Conservation (phyloP, 2,113 vertebrate species). For the Podocnemis expansa region DNA sequence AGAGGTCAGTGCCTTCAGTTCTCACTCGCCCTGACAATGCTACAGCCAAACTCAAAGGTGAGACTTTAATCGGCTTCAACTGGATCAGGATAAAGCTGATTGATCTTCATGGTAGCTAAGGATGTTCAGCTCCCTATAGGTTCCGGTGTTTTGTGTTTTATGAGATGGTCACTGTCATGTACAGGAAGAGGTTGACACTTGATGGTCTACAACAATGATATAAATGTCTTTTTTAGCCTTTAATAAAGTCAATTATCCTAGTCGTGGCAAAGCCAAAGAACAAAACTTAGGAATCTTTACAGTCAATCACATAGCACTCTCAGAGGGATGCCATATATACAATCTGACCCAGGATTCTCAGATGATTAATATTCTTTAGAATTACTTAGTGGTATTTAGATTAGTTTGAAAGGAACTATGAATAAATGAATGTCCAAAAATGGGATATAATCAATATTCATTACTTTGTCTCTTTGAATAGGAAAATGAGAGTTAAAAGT, state of each 20-base stretch:
- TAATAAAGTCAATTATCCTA: not conserved
- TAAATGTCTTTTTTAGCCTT: fast-evolving
- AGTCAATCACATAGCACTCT: not conserved
- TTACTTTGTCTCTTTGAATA: not conserved
- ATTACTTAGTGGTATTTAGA: not conserved
- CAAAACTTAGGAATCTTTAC: not conserved
- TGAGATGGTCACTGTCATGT: not conserved
- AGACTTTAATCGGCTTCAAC: not conserved
- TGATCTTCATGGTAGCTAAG: not conserved
- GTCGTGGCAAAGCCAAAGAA: not conserved
- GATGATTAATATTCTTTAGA: not conserved
- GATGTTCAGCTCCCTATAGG: not conserved
- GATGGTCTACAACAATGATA: not conserved
- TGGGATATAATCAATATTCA: not conserved
- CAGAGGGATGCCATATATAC: no score
- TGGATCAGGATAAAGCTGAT: not conserved
- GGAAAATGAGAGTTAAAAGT: not conserved
- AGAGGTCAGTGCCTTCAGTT: not conserved
- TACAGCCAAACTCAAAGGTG: not conserved
- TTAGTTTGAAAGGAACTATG: not conserved
- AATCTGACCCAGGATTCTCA: not conserved
- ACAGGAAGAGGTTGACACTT: not conserved
- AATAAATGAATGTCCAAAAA: not conserved
- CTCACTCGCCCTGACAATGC: not conserved
- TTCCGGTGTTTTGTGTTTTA: not conserved